A percentile compares a stretch with the other conserved stretches of the same genome.
These are phyloP conservation scores for Anseranas semipalmata DNA, from an alignment of 2,113 vertebrate species.

Conservation along the genomic window DNA sequence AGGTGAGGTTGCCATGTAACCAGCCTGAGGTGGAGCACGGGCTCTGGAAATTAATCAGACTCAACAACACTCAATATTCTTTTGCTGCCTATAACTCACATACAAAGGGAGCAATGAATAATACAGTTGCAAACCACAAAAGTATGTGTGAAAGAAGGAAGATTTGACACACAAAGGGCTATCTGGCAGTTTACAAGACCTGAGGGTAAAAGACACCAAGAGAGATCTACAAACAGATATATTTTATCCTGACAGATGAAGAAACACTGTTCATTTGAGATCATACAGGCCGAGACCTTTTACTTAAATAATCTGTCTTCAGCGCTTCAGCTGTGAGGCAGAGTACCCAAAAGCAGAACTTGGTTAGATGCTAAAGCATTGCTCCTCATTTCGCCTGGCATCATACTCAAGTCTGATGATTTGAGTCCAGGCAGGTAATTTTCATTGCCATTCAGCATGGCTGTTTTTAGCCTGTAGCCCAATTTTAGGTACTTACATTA, in stretches of 20 bases:
- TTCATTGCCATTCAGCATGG: not conserved
- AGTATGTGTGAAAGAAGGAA: not conserved
- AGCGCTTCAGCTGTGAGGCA: not conserved
- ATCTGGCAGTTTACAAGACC: slow-evolving; percentile 19
- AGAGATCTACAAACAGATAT: slow-evolving; percentile 1
- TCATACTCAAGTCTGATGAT: fast-evolving
- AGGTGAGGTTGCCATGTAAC: slow-evolving; percentile 61
- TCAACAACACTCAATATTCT: not conserved
- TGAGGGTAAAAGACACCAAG: not conserved
- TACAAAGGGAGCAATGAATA: not conserved
- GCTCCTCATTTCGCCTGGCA: not conserved
- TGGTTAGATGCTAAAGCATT: not conserved
- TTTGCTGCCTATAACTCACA: not conserved
- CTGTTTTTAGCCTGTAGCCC: not conserved
- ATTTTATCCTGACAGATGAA: slow-evolving; percentile 48
- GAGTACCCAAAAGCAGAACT: not conserved
- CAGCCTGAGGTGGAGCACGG: not conserved
- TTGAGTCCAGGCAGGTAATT: not conserved
- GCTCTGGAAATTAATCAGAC: slow-evolving; percentile 53
- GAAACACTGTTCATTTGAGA: slow-evolving; percentile 30
- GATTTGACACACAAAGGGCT: slow-evolving; percentile 41
- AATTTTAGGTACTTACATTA: not conserved
- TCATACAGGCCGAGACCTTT: not conserved
- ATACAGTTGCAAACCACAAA: slow-evolving; percentile 34
- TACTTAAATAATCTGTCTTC: not conserved